Base-by-base conservation (phyloP, 1,140 invertebrate species). In the Reticulitermes speratus region DNA sequence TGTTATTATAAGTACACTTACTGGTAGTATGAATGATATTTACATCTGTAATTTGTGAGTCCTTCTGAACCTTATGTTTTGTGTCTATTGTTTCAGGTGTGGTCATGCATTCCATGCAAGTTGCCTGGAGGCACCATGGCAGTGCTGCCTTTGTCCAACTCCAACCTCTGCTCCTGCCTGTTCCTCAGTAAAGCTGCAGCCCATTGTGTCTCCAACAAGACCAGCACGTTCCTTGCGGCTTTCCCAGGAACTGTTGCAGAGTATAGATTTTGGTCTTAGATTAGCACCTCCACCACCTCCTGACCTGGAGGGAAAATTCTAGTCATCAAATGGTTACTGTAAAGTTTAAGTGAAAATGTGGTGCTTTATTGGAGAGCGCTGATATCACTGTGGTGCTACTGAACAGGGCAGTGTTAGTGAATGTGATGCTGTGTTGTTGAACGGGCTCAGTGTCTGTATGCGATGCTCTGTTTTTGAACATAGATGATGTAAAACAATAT, bases 261-360 rank as follows among this genome's bases (percentile, higher is more conserved):
- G 86, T 55, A 32, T 84, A n/a, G 86, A 84, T 38, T 86, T 86
- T 84, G 82, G 30, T 59, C 86, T 86, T 32, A 55, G 69, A 48
- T 45, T 86, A 23, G 83, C 82, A 25, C 86, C 86, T 59, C 86
- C 86, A 44, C 86, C 86, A 38, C 81, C 81, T 30, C 86, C 86
- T 44, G 86, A 86, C 65, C 82, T 86, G 30, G 86, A 86, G 44
- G 86, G 86, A 23, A 30, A 48, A 38, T 84, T 86, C 83, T 86
- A 86, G 85, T 75, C 59, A n/a, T 14, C 52, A 32, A 9, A 11
- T 44, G 82, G 7, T 44, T 83, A 0, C n/a, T 8, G 14, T 75
- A n/a, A 30, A 25, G 2, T 75, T 75, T 6, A 30, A 75, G 9
- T 14, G 25, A 75, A 75, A 30, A 75, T 75, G n/a, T 75, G 65